These are phyloP conservation scores for Ichneumoninae sp. DNA, from an alignment of 2,888 invertebrate species.

Conservation along the genomic window DNA sequence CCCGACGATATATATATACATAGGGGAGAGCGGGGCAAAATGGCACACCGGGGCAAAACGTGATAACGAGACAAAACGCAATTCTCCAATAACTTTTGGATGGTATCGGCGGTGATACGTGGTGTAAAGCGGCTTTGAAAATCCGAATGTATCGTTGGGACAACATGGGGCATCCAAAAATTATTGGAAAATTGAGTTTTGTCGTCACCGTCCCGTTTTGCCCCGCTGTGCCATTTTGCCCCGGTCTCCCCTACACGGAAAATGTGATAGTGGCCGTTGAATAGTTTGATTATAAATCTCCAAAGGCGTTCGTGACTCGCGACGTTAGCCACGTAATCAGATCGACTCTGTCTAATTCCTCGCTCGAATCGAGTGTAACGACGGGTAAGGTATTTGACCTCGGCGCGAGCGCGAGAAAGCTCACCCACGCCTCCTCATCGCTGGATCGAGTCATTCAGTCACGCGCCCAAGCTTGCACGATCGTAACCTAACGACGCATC, in stretches of 20 bases:
- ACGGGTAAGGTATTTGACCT: conserved; percentile 59
- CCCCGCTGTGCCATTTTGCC: too few species aligned
- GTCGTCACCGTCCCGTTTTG: too few species aligned
- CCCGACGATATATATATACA: neutral
- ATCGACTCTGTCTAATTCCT: conserved; percentile 4
- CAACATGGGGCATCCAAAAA: too few species aligned
- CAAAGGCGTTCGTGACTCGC: conserved; percentile 28
- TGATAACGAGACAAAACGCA: too few species aligned
- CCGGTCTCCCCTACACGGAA: too few species aligned
- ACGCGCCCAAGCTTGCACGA: conserved; percentile 43
- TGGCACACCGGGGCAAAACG: too few species aligned
- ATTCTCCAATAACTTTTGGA: too few species aligned
- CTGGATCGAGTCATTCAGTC: conserved; percentile 44
- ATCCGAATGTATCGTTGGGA: too few species aligned
- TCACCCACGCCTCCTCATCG: conserved; percentile 55
- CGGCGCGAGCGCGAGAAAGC: conserved; percentile 56
- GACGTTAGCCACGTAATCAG: neutral
- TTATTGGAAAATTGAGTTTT: too few species aligned
- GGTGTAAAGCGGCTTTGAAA: too few species aligned
- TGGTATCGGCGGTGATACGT: too few species aligned
- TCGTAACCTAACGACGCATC: conserved; percentile 31
- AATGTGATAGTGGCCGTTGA: conserved; percentile 3
- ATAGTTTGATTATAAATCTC: conserved; percentile 29
- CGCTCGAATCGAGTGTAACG: conserved; percentile 45
- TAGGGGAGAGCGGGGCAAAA: too few species aligned